phyloP scores from a whole-genome alignment of 2,797 vertebrate genomes.

The Chelidonichthys spinosus region DNA sequence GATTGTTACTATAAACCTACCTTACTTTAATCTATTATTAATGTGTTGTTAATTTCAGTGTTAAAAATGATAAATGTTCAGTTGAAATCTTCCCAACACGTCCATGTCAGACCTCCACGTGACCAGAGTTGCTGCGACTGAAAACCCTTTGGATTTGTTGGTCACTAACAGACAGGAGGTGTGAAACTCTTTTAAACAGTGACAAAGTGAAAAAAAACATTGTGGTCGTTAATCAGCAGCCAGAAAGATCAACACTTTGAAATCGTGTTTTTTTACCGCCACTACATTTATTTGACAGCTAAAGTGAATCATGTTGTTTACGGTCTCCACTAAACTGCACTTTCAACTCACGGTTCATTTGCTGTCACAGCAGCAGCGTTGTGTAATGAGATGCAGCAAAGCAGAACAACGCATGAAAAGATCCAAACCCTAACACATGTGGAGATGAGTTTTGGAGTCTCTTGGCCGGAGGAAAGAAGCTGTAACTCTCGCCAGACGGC shows the following conservation, averaged over 20 bases:
- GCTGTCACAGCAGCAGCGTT: no score
- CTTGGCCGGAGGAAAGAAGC: no score
- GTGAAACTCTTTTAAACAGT: constrained; percentile 10
- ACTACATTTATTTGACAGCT: neutral
- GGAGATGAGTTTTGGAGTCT: no score
- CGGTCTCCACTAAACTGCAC: neutral
- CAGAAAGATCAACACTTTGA: neutral
- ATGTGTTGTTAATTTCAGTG: neutral
- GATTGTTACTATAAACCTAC: neutral
- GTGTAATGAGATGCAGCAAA: no score
- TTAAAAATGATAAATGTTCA: neutral
- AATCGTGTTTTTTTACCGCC: neutral
- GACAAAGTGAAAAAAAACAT: neutral
- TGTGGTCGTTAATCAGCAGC: neutral
- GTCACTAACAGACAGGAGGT: neutral
- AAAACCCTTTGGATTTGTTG: neutral
- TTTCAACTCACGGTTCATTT: no score
- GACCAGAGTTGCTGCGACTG: neutral
- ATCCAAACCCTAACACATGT: no score
- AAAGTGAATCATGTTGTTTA: neutral
- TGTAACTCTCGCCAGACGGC: no score
- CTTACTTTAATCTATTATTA: neutral
- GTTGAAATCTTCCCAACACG: neutral
- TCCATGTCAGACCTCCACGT: neutral
- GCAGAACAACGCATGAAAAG: no score